Percentiles rank a stretch among this genome's conserved stretches.
Conservation (phyloP, 2,888 invertebrate species). For the Sipha maydis region DNA sequence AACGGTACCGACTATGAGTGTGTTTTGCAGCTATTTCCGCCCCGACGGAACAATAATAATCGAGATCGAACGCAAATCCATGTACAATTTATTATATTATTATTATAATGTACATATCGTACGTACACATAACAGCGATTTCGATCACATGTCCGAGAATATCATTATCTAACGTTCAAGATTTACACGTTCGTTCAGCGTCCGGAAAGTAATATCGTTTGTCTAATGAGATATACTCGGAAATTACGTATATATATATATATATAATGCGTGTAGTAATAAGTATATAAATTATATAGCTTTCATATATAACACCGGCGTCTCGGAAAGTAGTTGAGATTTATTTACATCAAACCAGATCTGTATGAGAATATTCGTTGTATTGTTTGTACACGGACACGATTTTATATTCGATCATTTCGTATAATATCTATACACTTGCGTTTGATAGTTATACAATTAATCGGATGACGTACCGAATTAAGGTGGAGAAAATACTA, state of each 20-base stretch:
- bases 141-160: conserved; percentile 1
- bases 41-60: background rate
- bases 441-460: background rate
- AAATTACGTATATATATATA: too few relatives aligned
- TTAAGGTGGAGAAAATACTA: conserved; percentile 10
- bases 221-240: conserved; percentile 28
- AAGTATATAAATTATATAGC: background rate
- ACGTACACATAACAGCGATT: background rate
- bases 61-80: background rate
- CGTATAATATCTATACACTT: background rate
- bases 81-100: background rate
- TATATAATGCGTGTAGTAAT: too few relatives aligned
- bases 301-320: background rate
- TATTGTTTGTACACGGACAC: background rate
- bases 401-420: conserved; percentile 6
- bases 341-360: background rate
- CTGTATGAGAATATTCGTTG: background rate
- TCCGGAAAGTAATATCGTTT: conserved; percentile 6
- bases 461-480: background rate
- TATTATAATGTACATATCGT: background rate
- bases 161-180: background rate
- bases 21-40: background rate
- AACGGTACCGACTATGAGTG: background rate
- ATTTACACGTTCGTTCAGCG: background rate
- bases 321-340: background rate